Evolutionary conservation across 2,888 invertebrate species (phyloP), one percentile per base, ranked within the genome.

Genomic region (Euplagia quadripunctaria): DNA sequence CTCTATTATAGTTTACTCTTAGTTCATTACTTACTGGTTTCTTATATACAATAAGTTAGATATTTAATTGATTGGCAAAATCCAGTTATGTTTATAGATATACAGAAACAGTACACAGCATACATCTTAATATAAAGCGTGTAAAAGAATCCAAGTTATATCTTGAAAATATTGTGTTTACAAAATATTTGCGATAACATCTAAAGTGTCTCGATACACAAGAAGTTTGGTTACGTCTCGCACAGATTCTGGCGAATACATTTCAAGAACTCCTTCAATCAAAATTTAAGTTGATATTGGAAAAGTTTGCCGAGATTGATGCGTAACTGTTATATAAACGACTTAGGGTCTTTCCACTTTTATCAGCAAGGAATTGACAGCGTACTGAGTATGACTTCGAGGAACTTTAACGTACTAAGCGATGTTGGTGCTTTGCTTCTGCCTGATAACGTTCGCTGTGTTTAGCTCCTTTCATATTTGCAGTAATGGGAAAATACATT

Each of bases 251-350:
- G 74, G 75, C 77, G 77, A 82, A 83, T 79, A 79, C 81, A 68
- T 76, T 73, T 77, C 76, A 72, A 70, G 83, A 90, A 89, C 88
- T 88, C 87, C 82, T 89, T 89, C 88, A 87, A 90, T 91, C 90
- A 91, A 91, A 91, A 89, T 90, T 91, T 89, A 89, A 91, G 87
- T 89, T 87, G 87, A 90, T 90, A 91, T 91, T 91, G 89, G 89
- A 88, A 91, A 91, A 91, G 89, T 91, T 89, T 75, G 41, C 43
- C 70, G 77, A 86, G 89, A 90, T 89, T 89, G 90, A 90, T 90
- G 88, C 88, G 87, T 84, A 85, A 81, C 82, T 82, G 79, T 78
- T 82, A 76, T 76, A 79, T 76, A 75, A 83, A 81, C 75, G 75
- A 84, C 76, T 82, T 78, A 72, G 66, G 67, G 71, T 43, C 41